phyloP scores from a whole-genome alignment of 2,113 vertebrate genomes.

The Phasianus colchicus region DNA sequence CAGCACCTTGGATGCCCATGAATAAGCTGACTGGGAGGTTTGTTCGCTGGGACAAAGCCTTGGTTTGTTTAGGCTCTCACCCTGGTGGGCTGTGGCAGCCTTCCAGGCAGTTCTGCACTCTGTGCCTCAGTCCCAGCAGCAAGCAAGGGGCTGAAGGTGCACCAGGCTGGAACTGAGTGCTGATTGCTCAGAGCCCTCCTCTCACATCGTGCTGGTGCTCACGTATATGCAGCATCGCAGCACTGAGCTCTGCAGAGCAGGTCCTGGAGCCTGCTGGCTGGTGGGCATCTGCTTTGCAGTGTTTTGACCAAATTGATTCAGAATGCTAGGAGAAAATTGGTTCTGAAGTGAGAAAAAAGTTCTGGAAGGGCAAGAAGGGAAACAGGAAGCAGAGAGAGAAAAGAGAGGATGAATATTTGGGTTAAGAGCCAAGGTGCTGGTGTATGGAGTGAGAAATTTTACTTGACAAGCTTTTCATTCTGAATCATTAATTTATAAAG shows the following conservation, averaged over 20 bases:
- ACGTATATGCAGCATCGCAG: fast-evolving
- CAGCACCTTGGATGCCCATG: neutral
- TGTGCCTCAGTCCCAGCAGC: neutral
- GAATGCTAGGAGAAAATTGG: neutral
- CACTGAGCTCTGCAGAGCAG: neutral
- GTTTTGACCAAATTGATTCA: fast-evolving
- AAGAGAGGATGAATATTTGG: neutral
- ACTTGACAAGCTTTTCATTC: neutral
- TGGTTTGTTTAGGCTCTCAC: neutral
- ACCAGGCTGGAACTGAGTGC: neutral
- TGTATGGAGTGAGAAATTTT: neutral
- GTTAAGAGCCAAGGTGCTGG: neutral
- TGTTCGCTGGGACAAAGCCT: neutral
- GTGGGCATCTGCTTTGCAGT: neutral
- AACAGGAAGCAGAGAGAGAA: neutral
- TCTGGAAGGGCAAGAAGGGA: neutral
- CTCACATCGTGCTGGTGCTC: neutral
- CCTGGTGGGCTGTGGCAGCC: neutral
- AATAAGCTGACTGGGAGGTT: neutral
- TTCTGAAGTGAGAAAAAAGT: neutral
- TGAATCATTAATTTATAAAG: neutral
- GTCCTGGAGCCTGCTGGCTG: neutral
- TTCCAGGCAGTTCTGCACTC: neutral
- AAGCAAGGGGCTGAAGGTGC: neutral
- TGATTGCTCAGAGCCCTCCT: neutral